Conservation (phyloP, 2,113 vertebrate species). For the Chitala chitala region DNA sequence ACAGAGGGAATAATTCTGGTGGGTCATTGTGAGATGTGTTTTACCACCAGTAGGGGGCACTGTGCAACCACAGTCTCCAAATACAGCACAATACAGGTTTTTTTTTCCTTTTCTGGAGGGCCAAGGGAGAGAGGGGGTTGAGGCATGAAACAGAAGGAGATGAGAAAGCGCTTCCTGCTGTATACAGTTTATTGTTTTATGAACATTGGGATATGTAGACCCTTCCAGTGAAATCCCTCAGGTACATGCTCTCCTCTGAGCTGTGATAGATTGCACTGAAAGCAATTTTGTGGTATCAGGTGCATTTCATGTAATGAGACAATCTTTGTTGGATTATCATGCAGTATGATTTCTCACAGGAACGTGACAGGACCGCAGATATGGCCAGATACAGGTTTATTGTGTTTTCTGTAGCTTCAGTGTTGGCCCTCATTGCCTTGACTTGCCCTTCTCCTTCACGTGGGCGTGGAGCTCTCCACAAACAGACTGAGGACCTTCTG, state of each 20-base stretch:
- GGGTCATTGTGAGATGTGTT: not conserved
- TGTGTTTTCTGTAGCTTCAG: too few species aligned
- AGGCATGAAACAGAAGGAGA: not conserved
- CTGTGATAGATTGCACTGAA: not conserved
- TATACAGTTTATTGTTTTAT: constrained; percentile 1
- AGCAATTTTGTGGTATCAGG: too few species aligned
- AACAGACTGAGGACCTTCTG: too few species aligned
- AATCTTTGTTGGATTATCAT: not conserved
- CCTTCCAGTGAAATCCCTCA: not conserved
- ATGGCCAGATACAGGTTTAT: too few species aligned
- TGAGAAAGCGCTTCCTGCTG: not conserved
- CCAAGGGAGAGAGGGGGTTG: not conserved
- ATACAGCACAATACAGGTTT: not conserved
- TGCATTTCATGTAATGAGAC: not conserved
- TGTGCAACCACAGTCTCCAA: not conserved
- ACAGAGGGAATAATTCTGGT: not conserved
- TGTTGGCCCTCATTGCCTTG: too few species aligned
- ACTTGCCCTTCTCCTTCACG: too few species aligned
- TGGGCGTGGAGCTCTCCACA: not conserved
- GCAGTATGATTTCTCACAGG: constrained; percentile 1
- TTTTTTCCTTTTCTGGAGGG: not conserved
- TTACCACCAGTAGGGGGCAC: constrained; percentile 7
- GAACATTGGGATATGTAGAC: not conserved
- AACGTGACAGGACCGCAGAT: too few species aligned
- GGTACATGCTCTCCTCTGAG: not conserved